Percentiles rank a stretch among this genome's conserved stretches.
Conservation (phyloP, 2,113 vertebrate genomes). For the Takifugu flavidus region DNA sequence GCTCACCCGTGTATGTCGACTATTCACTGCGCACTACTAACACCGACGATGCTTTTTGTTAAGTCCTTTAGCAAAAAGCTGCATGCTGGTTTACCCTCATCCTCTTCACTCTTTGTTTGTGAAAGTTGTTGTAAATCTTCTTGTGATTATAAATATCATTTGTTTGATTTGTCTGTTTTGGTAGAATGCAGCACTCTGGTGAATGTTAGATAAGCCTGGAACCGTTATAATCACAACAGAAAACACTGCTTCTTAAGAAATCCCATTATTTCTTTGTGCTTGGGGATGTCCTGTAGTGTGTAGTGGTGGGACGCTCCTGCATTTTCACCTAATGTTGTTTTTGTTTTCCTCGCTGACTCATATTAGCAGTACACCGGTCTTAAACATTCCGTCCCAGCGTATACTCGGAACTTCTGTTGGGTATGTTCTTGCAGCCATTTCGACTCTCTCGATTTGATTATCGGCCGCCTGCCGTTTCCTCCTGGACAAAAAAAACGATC, state of each 20-base stretch:
- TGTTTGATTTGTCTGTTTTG: slow-evolving; percentile 48
- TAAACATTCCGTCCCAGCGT: slow-evolving; percentile 40
- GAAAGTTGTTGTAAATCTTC: slow-evolving; percentile 74
- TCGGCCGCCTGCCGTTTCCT: slow-evolving; percentile 16
- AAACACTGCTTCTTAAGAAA: slow-evolving; percentile 59
- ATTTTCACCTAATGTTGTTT: slow-evolving; percentile 71
- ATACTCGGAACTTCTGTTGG: slow-evolving; percentile 42
- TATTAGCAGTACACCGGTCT: slow-evolving; percentile 55
- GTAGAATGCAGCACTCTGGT: slow-evolving; percentile 71
- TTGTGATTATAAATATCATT: slow-evolving; percentile 73
- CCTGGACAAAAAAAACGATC: not conserved
- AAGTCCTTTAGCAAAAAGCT: slow-evolving; percentile 76
- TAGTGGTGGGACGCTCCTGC: slow-evolving; percentile 88
- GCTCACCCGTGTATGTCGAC: slow-evolving; percentile 77
- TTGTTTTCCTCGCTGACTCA: slow-evolving; percentile 70
- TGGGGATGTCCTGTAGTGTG: slow-evolving; percentile 90
- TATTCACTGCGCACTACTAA: slow-evolving; percentile 79
- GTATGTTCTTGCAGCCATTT: slow-evolving; percentile 38
- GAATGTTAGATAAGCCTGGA: slow-evolving; percentile 72
- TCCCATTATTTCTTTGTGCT: slow-evolving; percentile 81
- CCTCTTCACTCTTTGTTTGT: slow-evolving; percentile 77
- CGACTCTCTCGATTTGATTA: slow-evolving; percentile 24
- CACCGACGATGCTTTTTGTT: slow-evolving; percentile 91
- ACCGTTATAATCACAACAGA: slow-evolving; percentile 73
- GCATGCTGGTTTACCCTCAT: slow-evolving; percentile 76